phyloP scores from a whole-genome alignment of 2,797 vertebrate species.

The Sebastes miniatus region DNA sequence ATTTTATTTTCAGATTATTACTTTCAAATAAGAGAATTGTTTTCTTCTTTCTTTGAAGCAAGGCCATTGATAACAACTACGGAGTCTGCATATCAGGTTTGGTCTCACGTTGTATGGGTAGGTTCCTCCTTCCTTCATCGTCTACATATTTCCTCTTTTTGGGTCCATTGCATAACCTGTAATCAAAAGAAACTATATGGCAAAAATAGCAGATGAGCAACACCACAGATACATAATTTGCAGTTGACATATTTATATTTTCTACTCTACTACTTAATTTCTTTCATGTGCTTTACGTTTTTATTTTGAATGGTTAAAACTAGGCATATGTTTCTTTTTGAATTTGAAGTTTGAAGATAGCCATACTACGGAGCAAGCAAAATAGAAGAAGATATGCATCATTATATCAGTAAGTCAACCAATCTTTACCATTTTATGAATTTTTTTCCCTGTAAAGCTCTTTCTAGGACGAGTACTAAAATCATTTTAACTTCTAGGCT shows the following conservation, averaged over 20 bases:
- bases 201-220: background rate
- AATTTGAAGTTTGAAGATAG: background rate
- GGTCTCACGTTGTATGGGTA: slow-evolving; percentile 3
- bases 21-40: background rate
- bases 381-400: background rate
- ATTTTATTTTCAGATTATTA: slow-evolving; percentile 6
- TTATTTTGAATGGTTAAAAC: background rate
- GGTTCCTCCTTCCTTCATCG: slow-evolving; percentile 31
- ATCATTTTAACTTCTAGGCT: too few species aligned
- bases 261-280: background rate
- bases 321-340: background rate
- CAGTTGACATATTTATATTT: background rate
- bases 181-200: background rate
- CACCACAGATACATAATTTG: background rate
- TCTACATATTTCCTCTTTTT: slow-evolving; percentile 46
- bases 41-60: background rate
- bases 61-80: background rate
- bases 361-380: background rate
- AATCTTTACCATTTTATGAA: background rate
- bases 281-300: background rate
- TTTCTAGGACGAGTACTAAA: too few species aligned
- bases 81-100: slow-evolving; percentile 26
- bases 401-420: background rate
- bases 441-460: background rate
- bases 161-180: slow-evolving; percentile 58